Base-by-base conservation (phyloP, 2,888 invertebrate species). In the Eurois occulta region DNA sequence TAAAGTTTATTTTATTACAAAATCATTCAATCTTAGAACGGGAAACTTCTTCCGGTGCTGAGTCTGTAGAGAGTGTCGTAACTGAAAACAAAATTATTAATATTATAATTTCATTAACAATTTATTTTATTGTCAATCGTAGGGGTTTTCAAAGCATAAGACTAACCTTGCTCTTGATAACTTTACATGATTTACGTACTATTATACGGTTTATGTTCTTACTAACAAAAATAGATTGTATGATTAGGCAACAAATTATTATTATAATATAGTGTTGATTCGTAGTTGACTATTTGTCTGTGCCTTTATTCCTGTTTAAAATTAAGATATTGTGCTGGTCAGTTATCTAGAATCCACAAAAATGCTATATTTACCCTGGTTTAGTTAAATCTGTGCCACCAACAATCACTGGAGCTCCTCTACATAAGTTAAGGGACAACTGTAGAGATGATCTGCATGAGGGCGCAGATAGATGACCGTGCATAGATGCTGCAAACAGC, bases 401-500 rank as follows among this genome's bases (percentile, higher is more conserved):
- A 72, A 95, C 87, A 0, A 60, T n/a, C 3, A 94, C 75, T 3
- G 76, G 65, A 16, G 68, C 80, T 8, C 94, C 92, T n/a, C 88
- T 87, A 75, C 95, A 95, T 1, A 13, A 73, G 73, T 95, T 93
- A 32, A 91, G 62, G 3, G 72, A 75, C 32, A 93, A 43, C 75
- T 94, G 93, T 21, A 78, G 24, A 7, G 74, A 87, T 7, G 86
- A 86, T 1, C 75, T 75, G 78, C 95, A 95, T 5, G 81, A 85
- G 60, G 87, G 87, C 24, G 92, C 95, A 0, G 76, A 21, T 18
- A 95, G 83, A 1, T 85, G 84, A 13, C 81, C 72, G 13, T 90
- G 75, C 16, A 95, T 83, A 0, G 94, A 91, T 1, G 94, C 94
- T 18, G 92, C 91, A 65, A 91, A 92, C 1, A 95, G 73, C 64